Evolutionary conservation across 2,113 vertebrate species (phyloP), one percentile per base, ranked within the genome.

Genomic region (Deroptyus accipitrinus): DNA sequence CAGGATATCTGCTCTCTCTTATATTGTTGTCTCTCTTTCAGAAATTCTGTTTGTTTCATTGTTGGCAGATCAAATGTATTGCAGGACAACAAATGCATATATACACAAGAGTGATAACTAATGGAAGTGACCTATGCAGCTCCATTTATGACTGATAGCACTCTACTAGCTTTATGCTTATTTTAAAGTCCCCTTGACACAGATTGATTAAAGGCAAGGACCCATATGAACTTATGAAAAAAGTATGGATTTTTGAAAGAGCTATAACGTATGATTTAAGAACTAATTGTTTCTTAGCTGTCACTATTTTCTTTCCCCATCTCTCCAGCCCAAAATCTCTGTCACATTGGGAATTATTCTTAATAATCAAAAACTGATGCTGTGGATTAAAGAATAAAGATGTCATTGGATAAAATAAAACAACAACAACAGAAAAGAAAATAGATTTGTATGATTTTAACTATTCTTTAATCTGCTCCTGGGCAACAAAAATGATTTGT

Each of bases 401-500:
- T 97, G 95, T 97, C 96, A 97, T 75, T 94, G 93, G 96, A 96
- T 95, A 97, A 97, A 96, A 96, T 92, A 95, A 95, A 96, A 94
- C 63, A 97, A 94, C 49, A 96, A 94, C 94, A 94, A 97, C 67
- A 97, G 83, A 95, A 92, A 94, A 95, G 72, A 98, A 98, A 98
- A 98, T 97, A 98, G 95, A 97, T 98, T 98, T 98, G 95, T 97
- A 97, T 98, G 92, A 98, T 97, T 98, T 98, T 97, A 98, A 98
- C 98, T 98, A 96, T 97, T 98, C 97, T 97, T 98, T 98, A 98
- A 98, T 98, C 98, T 98, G 96, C 96, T 98, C 98, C 97, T 98
- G 96, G 97, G 98, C 97, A 98, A 98, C 98, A 97, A 97, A 98
- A 98, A 96, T 98, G 98, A 98, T 98, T 98, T 98, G 97, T 98